A percentile compares a stretch with the other conserved stretches of the same genome.
These are phyloP conservation scores for Heliconius hortense DNA, from an alignment of 2,888 invertebrate species.

Conservation along the genomic window DNA sequence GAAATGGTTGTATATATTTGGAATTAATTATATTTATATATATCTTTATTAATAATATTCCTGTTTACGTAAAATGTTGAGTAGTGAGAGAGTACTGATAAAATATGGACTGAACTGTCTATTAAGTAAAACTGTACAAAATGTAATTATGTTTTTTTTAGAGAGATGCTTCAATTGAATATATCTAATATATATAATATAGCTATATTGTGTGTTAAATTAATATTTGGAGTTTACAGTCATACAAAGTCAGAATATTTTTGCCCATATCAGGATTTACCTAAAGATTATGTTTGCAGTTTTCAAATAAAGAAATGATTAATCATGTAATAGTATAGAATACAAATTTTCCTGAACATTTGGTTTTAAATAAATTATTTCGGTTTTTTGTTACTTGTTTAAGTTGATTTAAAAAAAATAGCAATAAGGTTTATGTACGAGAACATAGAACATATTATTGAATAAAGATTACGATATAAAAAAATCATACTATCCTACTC, in stretches of 20 bases:
- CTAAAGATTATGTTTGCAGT: slow-evolving; percentile 17
- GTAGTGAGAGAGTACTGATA: background rate
- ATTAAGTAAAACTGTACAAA: background rate
- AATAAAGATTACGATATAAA: background rate
- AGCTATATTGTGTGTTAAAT: background rate
- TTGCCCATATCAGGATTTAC: background rate
- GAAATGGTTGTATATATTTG: background rate
- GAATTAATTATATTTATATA: background rate
- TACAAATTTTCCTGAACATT: background rate
- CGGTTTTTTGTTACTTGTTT: too few species aligned
- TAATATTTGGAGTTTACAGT: background rate
- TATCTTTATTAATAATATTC: background rate
- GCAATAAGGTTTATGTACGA: background rate
- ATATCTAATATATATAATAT: too few species aligned
- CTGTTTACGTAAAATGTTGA: background rate
- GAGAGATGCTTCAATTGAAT: background rate
- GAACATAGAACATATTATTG: background rate
- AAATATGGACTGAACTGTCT: background rate
- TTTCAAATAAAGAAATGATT: slow-evolving; percentile 6
- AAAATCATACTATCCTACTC: slow-evolving; percentile 40
- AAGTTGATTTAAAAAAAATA: background rate
- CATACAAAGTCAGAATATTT: slow-evolving; percentile 3
- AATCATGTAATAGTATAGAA: slow-evolving; percentile 15
- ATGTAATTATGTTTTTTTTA: background rate
- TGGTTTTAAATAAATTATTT: background rate